Conservation (phyloP, 1,140 invertebrate species). For the Camponotus vicinus region DNA sequence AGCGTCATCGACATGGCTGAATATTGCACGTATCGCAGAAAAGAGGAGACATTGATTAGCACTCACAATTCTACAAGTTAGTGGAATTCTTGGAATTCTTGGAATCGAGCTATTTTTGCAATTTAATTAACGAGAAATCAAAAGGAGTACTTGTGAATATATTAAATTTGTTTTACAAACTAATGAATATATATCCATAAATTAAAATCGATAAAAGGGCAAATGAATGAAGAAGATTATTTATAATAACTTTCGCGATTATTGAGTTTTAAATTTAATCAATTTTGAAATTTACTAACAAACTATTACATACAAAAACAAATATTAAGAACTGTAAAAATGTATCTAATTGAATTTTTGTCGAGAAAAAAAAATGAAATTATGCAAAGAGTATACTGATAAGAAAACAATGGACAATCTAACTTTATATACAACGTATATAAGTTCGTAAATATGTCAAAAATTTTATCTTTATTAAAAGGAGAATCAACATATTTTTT, state of each 20-base stretch:
- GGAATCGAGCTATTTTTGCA: neutral
- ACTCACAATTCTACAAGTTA: neutral
- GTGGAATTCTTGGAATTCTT: neutral
- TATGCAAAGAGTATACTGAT: neutral
- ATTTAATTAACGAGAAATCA: neutral
- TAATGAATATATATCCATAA: slow-evolving; percentile 20
- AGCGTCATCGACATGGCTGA: neutral
- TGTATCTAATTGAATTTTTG: neutral
- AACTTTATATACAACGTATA: neutral
- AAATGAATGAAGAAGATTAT: neutral
- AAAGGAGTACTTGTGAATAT: neutral
- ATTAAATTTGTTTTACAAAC: neutral
- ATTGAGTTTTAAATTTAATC: slow-evolving; percentile 12
- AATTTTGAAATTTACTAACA: neutral
- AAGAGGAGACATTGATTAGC: slow-evolving; percentile 24
- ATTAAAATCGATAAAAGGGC: neutral
- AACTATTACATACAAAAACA: neutral
- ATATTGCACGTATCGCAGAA: neutral
- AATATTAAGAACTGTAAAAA: neutral
- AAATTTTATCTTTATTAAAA: neutral
- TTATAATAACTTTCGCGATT: neutral
- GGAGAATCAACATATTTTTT: neutral
- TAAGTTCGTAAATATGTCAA: neutral
- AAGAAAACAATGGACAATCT: neutral
- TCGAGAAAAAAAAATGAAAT: neutral